These are phyloP conservation scores for Orchesella cincta DNA, from an alignment of 1,140 invertebrate species.

Conservation along the genomic window DNA sequence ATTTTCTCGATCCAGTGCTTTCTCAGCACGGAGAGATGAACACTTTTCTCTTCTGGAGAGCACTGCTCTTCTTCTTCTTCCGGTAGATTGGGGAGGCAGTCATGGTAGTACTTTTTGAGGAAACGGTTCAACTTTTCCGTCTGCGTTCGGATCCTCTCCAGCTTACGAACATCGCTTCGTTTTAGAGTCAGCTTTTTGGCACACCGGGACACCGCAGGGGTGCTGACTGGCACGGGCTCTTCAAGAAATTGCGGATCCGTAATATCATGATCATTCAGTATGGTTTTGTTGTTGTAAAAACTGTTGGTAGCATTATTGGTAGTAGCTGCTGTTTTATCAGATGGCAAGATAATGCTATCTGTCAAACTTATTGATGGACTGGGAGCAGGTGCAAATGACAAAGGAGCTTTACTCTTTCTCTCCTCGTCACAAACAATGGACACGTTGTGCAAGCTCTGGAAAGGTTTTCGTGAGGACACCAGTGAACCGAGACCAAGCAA, in stretches of 20 bases:
- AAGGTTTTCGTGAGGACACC: neutral
- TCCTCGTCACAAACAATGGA: too few relatives aligned
- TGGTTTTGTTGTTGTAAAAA: too few relatives aligned
- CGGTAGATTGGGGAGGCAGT: constrained; percentile 47
- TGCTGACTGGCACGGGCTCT: constrained; percentile 27
- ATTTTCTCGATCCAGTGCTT: constrained; percentile 17
- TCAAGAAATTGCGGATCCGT: constrained; percentile 49
- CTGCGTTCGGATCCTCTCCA: constrained; percentile 44
- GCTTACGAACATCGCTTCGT: constrained; percentile 45
- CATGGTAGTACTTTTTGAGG: constrained; percentile 47
- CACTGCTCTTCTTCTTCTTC: constrained; percentile 47
- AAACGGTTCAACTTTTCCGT: constrained; percentile 46
- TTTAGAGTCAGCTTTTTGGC: constrained; percentile 49
- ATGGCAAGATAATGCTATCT: too few relatives aligned
- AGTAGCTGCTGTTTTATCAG: too few relatives aligned
- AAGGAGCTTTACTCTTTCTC: too few relatives aligned
- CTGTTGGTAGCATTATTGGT: too few relatives aligned
- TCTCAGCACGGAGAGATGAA: constrained; percentile 31
- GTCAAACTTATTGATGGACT: too few relatives aligned
- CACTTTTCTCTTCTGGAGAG: constrained; percentile 44
- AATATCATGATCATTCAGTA: constrained; percentile 45
- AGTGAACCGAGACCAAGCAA: neutral
- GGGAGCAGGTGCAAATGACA: too few relatives aligned
- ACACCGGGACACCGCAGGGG: constrained; percentile 29
- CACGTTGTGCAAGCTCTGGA: neutral